Percentiles rank a stretch among this genome's conserved stretches.
Evolutionary conservation across 1,140 invertebrate species (phyloP).

Genomic region (Saccostrea echinata): DNA sequence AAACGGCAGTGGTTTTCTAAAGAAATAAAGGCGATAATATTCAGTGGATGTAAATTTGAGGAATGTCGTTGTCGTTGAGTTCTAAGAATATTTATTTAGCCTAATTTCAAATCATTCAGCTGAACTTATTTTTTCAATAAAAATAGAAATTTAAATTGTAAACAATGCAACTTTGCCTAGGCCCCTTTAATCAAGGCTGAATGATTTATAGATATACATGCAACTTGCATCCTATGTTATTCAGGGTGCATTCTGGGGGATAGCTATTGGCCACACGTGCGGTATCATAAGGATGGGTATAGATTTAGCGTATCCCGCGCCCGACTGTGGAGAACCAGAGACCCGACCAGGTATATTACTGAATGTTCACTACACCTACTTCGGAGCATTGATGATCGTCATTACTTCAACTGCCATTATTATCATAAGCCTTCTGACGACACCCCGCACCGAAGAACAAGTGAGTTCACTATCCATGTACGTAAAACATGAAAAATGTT

Average conservation of each 20-base stretch:
- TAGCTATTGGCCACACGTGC: slow-evolving; percentile 81
- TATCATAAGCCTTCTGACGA: slow-evolving; percentile 73
- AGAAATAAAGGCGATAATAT: too few species aligned
- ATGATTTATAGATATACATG: too few species aligned
- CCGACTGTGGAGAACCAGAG: slow-evolving; percentile 74
- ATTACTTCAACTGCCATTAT: slow-evolving; percentile 73
- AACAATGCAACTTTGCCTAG: too few species aligned
- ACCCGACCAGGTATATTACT: slow-evolving; percentile 70
- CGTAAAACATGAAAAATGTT: too few species aligned
- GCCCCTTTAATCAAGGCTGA: too few species aligned
- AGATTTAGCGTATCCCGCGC: slow-evolving; percentile 77
- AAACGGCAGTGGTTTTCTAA: too few species aligned
- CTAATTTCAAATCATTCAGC: too few species aligned
- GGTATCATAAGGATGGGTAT: slow-evolving; percentile 79
- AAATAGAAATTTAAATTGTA: too few species aligned
- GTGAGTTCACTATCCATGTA: slow-evolving; percentile 56
- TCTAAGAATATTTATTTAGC: too few species aligned
- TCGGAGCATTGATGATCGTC: slow-evolving; percentile 72
- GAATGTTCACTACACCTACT: slow-evolving; percentile 78
- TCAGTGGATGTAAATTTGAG: too few species aligned
- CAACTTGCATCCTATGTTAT: background rate
- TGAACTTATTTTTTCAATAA: too few species aligned
- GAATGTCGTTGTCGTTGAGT: too few species aligned
- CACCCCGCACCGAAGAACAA: slow-evolving; percentile 63
- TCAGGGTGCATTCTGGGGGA: slow-evolving; percentile 83